Percentiles rank a stretch among this genome's conserved stretches.
Conservation (phyloP, 2,797 vertebrate species). For the Myiotriccus ornatus region DNA sequence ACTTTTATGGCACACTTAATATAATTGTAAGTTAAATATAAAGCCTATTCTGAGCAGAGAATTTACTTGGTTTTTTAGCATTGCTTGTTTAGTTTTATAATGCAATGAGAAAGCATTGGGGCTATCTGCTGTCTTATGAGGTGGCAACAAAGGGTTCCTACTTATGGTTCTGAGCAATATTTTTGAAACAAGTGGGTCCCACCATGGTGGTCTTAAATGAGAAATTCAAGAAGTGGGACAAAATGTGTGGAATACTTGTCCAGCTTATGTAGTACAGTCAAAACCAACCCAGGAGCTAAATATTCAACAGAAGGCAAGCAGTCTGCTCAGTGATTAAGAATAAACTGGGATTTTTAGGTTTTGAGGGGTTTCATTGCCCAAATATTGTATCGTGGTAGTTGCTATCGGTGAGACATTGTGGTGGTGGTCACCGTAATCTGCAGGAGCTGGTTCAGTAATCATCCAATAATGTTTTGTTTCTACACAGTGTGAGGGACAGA, state of each 20-base stretch:
- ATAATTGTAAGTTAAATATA: neutral
- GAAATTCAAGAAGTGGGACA: neutral
- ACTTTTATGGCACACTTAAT: neutral
- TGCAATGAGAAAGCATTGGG: neutral
- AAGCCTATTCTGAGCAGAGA: neutral
- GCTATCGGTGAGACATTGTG: neutral
- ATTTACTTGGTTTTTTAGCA: neutral
- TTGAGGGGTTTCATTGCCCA: neutral
- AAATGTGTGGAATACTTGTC: neutral
- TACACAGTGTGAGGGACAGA: neutral
- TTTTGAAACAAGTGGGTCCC: neutral
- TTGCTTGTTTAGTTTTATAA: neutral
- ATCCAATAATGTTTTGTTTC: neutral
- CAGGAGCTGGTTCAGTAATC: neutral
- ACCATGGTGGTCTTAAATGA: neutral
- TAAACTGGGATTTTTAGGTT: neutral
- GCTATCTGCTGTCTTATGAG: neutral
- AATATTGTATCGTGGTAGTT: rapidly evolving
- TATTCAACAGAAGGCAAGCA: neutral
- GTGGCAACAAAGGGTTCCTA: neutral
- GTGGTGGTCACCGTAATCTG: neutral
- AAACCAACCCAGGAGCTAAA: neutral
- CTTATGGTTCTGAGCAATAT: neutral
- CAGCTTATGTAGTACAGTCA: neutral
- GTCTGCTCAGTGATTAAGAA: neutral